Conservation (phyloP, 2,113 vertebrate genomes). For the Todiramphus saurophagus region DNA sequence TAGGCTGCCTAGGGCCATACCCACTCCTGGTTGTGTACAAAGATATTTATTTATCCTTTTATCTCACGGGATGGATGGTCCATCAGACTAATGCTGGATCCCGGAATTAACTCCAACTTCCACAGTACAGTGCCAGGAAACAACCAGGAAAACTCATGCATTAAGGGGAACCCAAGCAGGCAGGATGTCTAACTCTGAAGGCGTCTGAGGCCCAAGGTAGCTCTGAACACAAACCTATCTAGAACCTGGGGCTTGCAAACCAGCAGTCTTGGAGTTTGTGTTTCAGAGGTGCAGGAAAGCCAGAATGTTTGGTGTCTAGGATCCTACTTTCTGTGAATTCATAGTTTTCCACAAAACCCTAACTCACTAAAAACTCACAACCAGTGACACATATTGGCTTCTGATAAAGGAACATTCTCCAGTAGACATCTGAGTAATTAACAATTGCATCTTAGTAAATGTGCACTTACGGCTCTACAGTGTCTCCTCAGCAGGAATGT, state of each 20-base stretch:
- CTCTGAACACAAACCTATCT: background rate
- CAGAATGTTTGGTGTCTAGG: background rate
- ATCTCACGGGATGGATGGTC: background rate
- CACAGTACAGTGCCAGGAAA: background rate
- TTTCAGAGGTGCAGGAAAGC: background rate
- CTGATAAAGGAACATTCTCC: background rate
- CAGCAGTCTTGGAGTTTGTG: accelerated
- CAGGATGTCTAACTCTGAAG: background rate
- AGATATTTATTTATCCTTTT: background rate
- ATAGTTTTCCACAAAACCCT: background rate
- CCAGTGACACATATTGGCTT: background rate
- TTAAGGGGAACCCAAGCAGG: background rate
- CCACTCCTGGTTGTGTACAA: background rate
- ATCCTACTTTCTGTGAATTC: background rate
- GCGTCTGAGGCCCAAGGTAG: background rate
- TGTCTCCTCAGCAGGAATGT: background rate
- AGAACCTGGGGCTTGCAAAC: background rate
- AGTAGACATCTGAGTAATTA: background rate
- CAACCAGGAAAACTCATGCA: background rate
- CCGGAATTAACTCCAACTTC: background rate
- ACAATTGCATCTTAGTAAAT: background rate
- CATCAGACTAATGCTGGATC: background rate
- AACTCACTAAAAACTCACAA: background rate
- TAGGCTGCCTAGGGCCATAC: background rate
- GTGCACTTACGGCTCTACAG: background rate